Evolutionary conservation across 2,888 invertebrate genomes (phyloP).

Genomic region (Hyposoter didymator): DNA sequence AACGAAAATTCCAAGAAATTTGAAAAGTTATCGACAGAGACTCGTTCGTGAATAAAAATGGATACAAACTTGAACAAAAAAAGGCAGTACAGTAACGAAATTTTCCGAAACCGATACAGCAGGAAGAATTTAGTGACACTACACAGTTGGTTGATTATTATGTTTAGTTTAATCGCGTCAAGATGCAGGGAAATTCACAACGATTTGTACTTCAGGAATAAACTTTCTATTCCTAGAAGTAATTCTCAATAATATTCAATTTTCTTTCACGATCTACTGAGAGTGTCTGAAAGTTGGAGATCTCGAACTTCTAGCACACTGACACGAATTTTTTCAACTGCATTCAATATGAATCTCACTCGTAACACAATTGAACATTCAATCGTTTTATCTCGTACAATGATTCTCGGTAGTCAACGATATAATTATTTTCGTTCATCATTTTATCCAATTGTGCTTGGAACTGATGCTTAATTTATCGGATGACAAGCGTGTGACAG

Average conservation of each 20-base stretch:
- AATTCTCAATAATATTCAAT: neutral
- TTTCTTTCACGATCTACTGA: conserved; percentile 1
- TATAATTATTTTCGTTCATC: neutral
- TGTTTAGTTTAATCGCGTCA: neutral
- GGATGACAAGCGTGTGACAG: neutral
- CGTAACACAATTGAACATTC: neutral
- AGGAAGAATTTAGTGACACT: too few relatives aligned
- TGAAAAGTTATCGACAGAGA: neutral
- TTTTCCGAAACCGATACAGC: too few relatives aligned
- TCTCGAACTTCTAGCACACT: neutral
- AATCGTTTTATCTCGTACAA: neutral
- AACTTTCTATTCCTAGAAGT: neutral
- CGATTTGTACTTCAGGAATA: neutral
- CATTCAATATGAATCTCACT: neutral
- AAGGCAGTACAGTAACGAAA: neutral
- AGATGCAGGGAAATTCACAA: neutral
- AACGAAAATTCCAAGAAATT: neutral
- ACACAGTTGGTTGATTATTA: neutral
- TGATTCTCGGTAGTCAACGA: neutral
- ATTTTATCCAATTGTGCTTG: neutral
- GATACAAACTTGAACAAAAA: neutral
- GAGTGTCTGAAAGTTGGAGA: neutral
- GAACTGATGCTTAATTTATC: neutral
- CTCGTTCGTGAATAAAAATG: neutral
- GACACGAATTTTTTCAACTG: neutral